These are phyloP conservation scores for Spodoptera exigua DNA, from an alignment of 2,888 invertebrate species.

Conservation along the genomic window DNA sequence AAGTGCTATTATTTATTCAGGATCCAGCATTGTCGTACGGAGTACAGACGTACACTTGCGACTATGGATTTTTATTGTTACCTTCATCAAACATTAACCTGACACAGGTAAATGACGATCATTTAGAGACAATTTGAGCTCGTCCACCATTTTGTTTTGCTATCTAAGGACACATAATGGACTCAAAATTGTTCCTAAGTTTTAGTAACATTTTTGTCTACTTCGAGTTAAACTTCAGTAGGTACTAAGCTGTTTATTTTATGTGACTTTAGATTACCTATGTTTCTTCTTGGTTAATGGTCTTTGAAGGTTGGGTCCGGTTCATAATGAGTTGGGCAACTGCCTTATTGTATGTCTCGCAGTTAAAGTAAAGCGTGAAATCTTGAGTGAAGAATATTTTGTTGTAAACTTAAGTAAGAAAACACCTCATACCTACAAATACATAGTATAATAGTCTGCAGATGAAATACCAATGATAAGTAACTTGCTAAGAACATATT, in stretches of 20 bases:
- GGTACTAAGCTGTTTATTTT: slow-evolving; percentile 15
- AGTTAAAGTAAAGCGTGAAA: no score
- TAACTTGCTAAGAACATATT: neutral
- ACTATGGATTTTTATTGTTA: slow-evolving; percentile 14
- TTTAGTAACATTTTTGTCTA: slow-evolving; percentile 42
- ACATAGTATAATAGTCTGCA: no score
- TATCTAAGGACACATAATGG: slow-evolving; percentile 18
- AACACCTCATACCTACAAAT: no score
- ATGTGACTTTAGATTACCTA: neutral
- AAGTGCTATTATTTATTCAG: slow-evolving; percentile 32
- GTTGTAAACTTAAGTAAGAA: no score
- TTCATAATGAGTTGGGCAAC: neutral
- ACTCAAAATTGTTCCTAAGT: slow-evolving; percentile 17
- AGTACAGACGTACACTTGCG: neutral
- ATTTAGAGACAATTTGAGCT: slow-evolving; percentile 43
- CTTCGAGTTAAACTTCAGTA: slow-evolving; percentile 10
- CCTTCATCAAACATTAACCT: slow-evolving; percentile 48
- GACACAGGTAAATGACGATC: slow-evolving; percentile 40
- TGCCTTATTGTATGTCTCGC: no score
- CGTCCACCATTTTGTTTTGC: slow-evolving; percentile 43
- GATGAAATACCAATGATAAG: no score
- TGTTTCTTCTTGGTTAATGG: neutral
- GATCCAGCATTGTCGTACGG: neutral
- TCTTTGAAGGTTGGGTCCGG: neutral
- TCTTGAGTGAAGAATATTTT: no score